Evolutionary conservation across 2,113 vertebrate genomes (phyloP), one percentile per base, ranked within the genome.

Genomic region (Thinocorus orbignyianus): DNA sequence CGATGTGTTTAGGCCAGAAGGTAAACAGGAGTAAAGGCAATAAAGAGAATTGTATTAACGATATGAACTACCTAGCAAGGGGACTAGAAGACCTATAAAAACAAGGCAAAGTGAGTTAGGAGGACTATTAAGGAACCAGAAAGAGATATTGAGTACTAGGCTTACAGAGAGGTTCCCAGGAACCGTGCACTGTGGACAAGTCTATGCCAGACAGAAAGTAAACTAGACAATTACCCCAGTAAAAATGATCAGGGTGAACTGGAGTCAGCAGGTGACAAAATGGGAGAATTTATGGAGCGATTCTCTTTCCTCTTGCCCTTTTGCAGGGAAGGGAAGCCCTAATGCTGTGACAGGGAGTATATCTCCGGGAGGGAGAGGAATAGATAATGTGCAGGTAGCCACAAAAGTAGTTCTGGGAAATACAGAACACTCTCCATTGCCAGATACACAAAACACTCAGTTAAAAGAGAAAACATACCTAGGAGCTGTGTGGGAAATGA

Each of bases 1-100:
- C 58, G 81, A 25, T 65, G 65, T 71, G 62, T 86, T 95, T 76
- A 81, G 86, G 74, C 94, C 76, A 95, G 91, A 90, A 97, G 82
- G 83, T 73, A 91, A 93, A 93, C 78, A 95, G 12, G 33, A 97
- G 55, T 86, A 86, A 58, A 92, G 81, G 91, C 91, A 97, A 97
- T 97, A 97, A 97, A 94, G 48, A 82, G 87, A 96, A 96, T 81
- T 86, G 62, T 81, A 92, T 95, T 95, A 95, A 96, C 97, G 69
- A 82, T 94, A 95, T 93, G 92, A 94, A 95, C 70, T 82, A 95
- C 66, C 81, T 54, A 92, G 86, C 81, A 91, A 96, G 52, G 71
- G 66, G 52, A 86, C 84, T 95, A 65, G 92, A 96, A 93, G 82
- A 55, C 72, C 48, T 92, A 91, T 89, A 88, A 95, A 95, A 95